A percentile compares a stretch with the other conserved stretches of the same genome.
phyloP scores from a whole-genome alignment of 2,888 invertebrate species.

The Macrophya alboannulata region DNA sequence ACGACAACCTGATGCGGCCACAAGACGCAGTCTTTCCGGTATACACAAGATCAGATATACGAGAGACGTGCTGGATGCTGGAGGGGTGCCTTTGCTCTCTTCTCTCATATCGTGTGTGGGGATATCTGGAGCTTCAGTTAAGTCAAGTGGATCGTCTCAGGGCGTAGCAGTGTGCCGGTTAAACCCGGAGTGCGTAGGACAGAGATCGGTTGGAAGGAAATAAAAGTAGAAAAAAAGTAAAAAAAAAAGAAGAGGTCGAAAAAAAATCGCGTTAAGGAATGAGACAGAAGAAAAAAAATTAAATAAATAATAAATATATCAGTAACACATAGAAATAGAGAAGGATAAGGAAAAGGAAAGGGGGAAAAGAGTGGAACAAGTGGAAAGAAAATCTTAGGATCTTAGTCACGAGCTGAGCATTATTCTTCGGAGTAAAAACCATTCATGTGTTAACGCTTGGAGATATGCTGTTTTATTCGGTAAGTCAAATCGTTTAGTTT shows the following conservation, averaged over 20 bases:
- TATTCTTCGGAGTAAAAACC: slow-evolving; percentile 33
- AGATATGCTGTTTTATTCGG: slow-evolving; percentile 56
- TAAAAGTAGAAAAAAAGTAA: background rate
- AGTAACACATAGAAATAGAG: background rate
- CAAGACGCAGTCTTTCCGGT: slow-evolving; percentile 1
- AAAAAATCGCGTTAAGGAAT: background rate
- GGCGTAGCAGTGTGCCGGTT: slow-evolving; percentile 72
- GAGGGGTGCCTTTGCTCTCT: slow-evolving; percentile 35
- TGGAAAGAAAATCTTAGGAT: slow-evolving; percentile 41
- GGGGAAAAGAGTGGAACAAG: background rate
- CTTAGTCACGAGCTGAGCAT: slow-evolving; percentile 24
- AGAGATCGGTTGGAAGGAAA: slow-evolving; percentile 1
- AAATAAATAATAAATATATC: slow-evolving; percentile 2
- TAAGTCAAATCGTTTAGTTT: slow-evolving; percentile 52
- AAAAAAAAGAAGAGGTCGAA: background rate
- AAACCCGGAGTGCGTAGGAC: slow-evolving; percentile 69
- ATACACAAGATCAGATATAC: slow-evolving; percentile 23
- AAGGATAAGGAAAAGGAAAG: background rate
- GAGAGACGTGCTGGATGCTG: slow-evolving; percentile 31
- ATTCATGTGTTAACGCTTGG: slow-evolving; percentile 51
- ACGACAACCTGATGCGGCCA: background rate
- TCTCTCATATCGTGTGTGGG: slow-evolving; percentile 64
- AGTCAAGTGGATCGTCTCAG: slow-evolving; percentile 73
- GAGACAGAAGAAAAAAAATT: background rate
- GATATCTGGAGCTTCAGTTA: slow-evolving; percentile 75